Base-by-base conservation (phyloP, 2,113 vertebrate species). In the Eulacestoma nigropectus region DNA sequence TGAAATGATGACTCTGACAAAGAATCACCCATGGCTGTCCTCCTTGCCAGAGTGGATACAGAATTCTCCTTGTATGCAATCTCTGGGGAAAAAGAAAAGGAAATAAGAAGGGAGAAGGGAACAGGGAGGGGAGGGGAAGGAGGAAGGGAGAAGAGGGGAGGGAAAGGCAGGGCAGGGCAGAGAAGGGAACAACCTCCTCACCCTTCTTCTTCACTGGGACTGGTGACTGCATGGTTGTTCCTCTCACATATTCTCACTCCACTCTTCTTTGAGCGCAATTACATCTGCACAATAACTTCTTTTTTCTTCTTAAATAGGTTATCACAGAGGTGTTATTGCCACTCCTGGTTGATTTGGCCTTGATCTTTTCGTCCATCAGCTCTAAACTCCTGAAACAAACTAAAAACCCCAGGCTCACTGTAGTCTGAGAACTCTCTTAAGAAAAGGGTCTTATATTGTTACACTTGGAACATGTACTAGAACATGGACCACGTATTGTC, bases 101-200 rank as follows among this genome's bases (percentile, higher is more conserved):
- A 50, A 57, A 50, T 42, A 30, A 25, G 25, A 49, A 39, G 25
- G 21, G 30, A 11, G 14, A 47, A 46, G 4, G 7, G 8, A 16
- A 26, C 0, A 0, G 26, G 4, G 3, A 47, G 1, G 26, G 4
- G 3, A 47, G 1, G 3, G 11, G 29, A 23, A 12, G 13, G 25
- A 59, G 11, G 15, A 30, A 12, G 7, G 1, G 10, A 49, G 33
- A n/a, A 2, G 3, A 25, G 17, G 12, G 4, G 5, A 35, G 4
- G 18, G 9, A 10, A 69, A 12, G 18, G 22, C 10, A 52, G 19
- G 9, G 8, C 15, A 39, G 12, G 5, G 49, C 16, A 41, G 29
- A 23, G 16, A 16, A 87, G 5, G 25, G 18, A 26, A 35, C 13
- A 17, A 57, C 9, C 6, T 86, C 21, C 14, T 26, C 16, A 10